phyloP scores from a whole-genome alignment of 2,888 invertebrate genomes.

The Aradus depressus region DNA sequence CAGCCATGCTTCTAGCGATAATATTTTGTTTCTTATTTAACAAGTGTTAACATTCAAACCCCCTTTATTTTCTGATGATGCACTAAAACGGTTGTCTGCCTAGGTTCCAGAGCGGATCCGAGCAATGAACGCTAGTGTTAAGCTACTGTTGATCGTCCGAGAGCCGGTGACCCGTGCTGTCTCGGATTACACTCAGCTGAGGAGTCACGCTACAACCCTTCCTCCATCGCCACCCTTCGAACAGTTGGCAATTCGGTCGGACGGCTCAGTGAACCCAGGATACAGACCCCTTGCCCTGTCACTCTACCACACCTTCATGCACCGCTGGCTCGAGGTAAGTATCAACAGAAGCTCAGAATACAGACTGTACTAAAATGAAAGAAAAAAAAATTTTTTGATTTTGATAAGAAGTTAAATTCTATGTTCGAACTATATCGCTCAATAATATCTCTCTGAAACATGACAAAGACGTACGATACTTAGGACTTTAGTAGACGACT shows the following conservation, averaged over 20 bases:
- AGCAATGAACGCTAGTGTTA: constrained; percentile 86
- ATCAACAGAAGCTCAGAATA: neutral
- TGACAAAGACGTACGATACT: no score
- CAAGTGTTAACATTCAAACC: no score
- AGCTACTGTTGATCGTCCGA: constrained; percentile 83
- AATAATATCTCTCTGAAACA: no score
- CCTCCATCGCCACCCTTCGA: constrained; percentile 53
- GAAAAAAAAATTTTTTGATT: neutral
- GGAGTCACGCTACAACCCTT: constrained; percentile 64
- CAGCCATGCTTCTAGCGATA: no score
- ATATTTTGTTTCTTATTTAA: no score
- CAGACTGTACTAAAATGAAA: neutral
- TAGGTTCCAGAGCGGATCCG: constrained; percentile 86
- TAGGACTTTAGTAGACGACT: no score
- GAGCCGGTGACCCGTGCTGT: constrained; percentile 93
- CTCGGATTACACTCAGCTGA: constrained; percentile 90
- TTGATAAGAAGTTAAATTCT: neutral
- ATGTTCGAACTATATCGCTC: neutral
- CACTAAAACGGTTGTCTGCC: neutral
- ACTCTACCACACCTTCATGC: constrained; percentile 81
- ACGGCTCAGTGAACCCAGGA: constrained; percentile 71
- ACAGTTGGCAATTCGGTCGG: constrained; percentile 65
- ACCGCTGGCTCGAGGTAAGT: constrained; percentile 66
- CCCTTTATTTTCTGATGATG: no score
- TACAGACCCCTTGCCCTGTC: constrained; percentile 79